Conservation (phyloP, 2,113 vertebrate genomes). For the Aix galericulata region DNA sequence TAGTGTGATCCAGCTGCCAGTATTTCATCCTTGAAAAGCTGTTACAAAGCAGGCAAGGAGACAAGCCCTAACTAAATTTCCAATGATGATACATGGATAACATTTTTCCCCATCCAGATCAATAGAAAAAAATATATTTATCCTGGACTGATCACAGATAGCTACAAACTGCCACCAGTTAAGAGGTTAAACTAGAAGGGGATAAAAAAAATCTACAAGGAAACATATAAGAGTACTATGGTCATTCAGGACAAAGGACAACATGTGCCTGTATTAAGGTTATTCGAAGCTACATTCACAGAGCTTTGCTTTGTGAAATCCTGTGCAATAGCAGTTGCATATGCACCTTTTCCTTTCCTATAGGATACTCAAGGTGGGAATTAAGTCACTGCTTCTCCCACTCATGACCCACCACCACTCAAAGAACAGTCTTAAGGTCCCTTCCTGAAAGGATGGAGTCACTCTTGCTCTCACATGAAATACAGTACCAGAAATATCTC, state of each 20-base stretch:
- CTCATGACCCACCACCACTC: neutral
- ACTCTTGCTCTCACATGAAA: neutral
- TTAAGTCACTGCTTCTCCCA: slow-evolving; percentile 1
- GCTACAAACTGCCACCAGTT: neutral
- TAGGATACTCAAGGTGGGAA: neutral
- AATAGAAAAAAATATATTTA: neutral
- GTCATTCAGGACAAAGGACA: neutral
- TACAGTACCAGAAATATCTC: slow-evolving; percentile 24
- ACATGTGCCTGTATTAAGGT: neutral
- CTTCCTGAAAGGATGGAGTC: slow-evolving; percentile 1
- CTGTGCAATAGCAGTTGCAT: neutral
- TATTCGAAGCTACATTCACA: neutral
- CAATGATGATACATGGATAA: neutral
- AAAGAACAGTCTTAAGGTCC: slow-evolving; percentile 6
- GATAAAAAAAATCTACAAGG: neutral
- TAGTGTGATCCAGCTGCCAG: neutral
- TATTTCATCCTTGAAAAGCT: neutral
- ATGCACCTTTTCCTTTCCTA: neutral
- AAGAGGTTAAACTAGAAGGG: neutral
- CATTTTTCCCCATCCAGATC: neutral
- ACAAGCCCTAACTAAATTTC: neutral
- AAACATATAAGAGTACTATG: neutral
- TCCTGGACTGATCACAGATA: neutral
- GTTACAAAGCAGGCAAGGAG: neutral
- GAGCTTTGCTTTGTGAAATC: neutral